Evolutionary conservation across 2,113 vertebrate species (phyloP).

Genomic region (Rostratula benghalensis): DNA sequence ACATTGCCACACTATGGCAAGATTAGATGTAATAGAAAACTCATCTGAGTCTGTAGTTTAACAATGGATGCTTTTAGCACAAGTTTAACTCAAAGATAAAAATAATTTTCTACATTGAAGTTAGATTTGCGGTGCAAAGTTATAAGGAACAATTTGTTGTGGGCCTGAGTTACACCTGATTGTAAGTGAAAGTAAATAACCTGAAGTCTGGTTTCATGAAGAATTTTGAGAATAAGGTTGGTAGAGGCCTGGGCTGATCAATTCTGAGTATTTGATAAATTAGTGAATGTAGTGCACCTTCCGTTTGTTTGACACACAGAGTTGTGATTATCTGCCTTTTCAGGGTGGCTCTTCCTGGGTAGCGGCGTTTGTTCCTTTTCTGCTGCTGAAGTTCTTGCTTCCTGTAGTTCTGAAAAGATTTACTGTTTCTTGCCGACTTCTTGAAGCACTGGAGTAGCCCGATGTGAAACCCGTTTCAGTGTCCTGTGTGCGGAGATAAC

Average conservation of each 20-base stretch:
- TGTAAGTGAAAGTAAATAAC: background rate
- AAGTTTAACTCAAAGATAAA: slow-evolving; percentile 1
- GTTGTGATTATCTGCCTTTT: background rate
- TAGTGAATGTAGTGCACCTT: background rate
- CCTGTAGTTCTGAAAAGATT: background rate
- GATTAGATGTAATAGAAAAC: background rate
- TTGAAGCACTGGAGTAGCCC: too few relatives aligned
- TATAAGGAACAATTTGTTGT: background rate
- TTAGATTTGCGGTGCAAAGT: background rate
- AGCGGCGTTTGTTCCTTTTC: background rate
- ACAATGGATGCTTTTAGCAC: background rate
- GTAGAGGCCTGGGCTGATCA: background rate
- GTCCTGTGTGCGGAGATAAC: background rate
- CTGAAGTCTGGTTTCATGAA: background rate
- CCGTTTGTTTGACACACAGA: rapidly evolving
- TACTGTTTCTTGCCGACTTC: background rate
- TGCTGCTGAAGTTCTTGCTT: background rate
- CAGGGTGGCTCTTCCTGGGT: rapidly evolving
- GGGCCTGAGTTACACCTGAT: background rate
- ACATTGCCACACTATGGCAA: background rate
- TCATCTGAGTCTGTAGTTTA: background rate
- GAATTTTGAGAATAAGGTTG: background rate
- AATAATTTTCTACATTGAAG: background rate
- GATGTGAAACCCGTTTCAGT: rapidly evolving
- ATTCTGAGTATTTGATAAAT: background rate